These are phyloP conservation scores for Polyergus mexicanus DNA, from an alignment of 1,140 invertebrate genomes.

Conservation along the genomic window DNA sequence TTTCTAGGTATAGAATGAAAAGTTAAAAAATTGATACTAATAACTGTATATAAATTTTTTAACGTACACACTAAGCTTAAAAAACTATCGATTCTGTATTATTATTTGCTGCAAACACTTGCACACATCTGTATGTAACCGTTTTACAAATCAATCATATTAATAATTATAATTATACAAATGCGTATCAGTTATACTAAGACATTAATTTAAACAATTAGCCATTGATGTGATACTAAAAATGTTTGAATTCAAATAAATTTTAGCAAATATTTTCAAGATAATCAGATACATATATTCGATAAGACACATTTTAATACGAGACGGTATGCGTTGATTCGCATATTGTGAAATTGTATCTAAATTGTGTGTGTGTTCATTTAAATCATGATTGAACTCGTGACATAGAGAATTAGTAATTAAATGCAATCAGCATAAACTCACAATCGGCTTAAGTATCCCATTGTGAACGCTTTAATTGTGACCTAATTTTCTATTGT, in stretches of 20 bases:
- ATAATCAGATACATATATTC: no score
- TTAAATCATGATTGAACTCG: conserved; percentile 4
- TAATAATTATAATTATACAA: conserved; percentile 7
- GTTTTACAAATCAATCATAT: conserved; percentile 2
- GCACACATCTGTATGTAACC: not conserved
- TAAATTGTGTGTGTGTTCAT: conserved; percentile 9
- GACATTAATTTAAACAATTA: not conserved
- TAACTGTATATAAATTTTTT: not conserved
- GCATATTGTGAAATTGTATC: not conserved
- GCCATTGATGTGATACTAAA: conserved; percentile 1
- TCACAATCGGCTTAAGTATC: conserved; percentile 34
- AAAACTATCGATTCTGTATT: conserved; percentile 18
- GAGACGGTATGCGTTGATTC: not conserved
- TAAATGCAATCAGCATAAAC: conserved; percentile 38
- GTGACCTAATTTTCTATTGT: conserved; percentile 51
- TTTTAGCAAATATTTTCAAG: not conserved
- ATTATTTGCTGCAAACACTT: not conserved
- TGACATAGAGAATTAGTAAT: conserved; percentile 8
- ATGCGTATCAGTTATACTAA: not conserved
- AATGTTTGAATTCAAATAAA: not conserved
- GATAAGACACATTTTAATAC: not conserved
- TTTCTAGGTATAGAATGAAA: not conserved
- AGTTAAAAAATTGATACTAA: not conserved
- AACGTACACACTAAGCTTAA: not conserved
- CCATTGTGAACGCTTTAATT: conserved; percentile 48